Evolutionary conservation across 2,797 vertebrate genomes (phyloP).

Genomic region (Anguilla obscura): DNA sequence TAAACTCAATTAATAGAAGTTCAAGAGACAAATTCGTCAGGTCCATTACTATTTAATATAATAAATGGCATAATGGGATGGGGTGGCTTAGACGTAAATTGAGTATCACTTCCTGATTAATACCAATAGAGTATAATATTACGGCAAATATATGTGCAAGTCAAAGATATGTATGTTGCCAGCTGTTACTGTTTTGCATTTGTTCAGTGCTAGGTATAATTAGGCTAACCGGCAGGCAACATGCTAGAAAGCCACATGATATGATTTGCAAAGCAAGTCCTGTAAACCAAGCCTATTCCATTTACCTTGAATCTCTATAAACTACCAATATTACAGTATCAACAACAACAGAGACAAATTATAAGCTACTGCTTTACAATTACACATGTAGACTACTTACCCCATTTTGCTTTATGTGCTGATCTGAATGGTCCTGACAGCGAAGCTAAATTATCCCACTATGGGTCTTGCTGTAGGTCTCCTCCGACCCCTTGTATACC

Average conservation of each 20-base stretch:
- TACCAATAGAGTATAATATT: neutral
- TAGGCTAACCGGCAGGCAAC: neutral
- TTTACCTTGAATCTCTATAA: slow-evolving; percentile 5
- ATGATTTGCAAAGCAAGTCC: neutral
- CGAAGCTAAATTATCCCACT: slow-evolving; percentile 48
- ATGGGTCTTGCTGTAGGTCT: slow-evolving; percentile 48
- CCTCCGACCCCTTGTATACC: slow-evolving; percentile 39
- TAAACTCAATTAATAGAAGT: neutral
- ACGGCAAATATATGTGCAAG: neutral
- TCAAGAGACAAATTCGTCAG: neutral
- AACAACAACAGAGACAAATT: neutral
- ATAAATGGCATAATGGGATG: neutral
- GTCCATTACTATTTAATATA: slow-evolving; percentile 5
- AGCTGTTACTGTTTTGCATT: neutral
- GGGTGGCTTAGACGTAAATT: neutral
- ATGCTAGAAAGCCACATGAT: neutral
- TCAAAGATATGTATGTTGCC: neutral
- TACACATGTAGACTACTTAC: slow-evolving; percentile 56
- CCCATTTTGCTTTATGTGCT: slow-evolving; percentile 66
- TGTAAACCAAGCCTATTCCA: neutral
- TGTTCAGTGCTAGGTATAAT: neutral
- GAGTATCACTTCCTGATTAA: neutral
- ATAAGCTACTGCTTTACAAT: neutral
- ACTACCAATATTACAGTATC: neutral
- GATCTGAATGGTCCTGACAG: slow-evolving; percentile 45